Percentiles rank a stretch among this genome's conserved stretches.
These are phyloP conservation scores for Holacanthus passer DNA, from an alignment of 2,113 vertebrate species.

Conservation along the genomic window DNA sequence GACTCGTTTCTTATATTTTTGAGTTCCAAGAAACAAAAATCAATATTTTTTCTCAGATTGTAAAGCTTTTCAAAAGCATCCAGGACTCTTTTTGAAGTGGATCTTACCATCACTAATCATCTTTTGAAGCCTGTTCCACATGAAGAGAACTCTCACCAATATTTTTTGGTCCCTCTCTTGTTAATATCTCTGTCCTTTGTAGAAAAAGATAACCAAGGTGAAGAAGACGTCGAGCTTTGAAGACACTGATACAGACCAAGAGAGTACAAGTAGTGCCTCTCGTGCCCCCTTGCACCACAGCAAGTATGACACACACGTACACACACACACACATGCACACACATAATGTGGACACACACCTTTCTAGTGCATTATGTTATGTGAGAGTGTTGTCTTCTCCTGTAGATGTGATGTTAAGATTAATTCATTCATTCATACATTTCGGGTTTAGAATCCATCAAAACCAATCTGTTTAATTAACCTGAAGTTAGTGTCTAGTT, in stretches of 20 bases:
- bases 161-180: neutral
- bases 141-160: neutral
- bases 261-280: slow-evolving; percentile 86
- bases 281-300: slow-evolving; percentile 86
- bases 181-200: slow-evolving; percentile 20
- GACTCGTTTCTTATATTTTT: no score
- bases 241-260: slow-evolving; percentile 90
- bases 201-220: slow-evolving; percentile 93
- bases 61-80: neutral
- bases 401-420: no score
- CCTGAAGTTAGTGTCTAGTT: neutral
- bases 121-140: neutral
- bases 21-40: neutral
- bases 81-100: neutral
- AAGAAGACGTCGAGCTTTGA: slow-evolving; percentile 92
- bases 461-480: no score
- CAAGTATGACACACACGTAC: slow-evolving; percentile 81
- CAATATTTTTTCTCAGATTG: neutral
- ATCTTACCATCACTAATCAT: neutral
- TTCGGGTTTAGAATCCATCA: neutral
- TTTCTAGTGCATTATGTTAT: no score
- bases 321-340: neutral
- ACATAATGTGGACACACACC: neutral
- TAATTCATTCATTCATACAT: no score
- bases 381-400: no score